Evolutionary conservation across 2,113 vertebrate species (phyloP).

Genomic region (Dinomys branickii): DNA sequence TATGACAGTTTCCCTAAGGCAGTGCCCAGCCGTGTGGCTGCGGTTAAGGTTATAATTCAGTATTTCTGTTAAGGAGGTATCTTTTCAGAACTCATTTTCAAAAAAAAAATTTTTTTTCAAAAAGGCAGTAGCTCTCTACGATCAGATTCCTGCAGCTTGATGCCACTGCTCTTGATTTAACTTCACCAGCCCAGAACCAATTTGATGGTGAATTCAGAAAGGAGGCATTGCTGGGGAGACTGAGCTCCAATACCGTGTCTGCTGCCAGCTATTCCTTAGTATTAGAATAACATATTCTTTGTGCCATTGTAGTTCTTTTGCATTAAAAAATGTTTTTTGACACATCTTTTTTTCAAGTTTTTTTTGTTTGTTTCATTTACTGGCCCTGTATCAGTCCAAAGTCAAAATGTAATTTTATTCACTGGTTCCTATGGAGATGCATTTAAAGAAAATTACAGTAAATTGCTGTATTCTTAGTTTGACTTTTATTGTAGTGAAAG

Average conservation of each 20-base stretch:
- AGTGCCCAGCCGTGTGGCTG: slow-evolving; percentile 28
- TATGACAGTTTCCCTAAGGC: slow-evolving; percentile 46
- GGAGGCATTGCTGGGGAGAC: slow-evolving; percentile 12
- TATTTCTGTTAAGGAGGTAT: slow-evolving; percentile 49
- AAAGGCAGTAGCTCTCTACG: slow-evolving; percentile 12
- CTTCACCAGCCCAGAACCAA: neutral
- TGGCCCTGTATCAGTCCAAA: slow-evolving; percentile 37
- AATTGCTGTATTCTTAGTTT: slow-evolving; percentile 52
- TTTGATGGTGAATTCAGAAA: slow-evolving; percentile 41
- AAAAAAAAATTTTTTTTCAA: slow-evolving; percentile 41
- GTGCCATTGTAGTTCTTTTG: neutral
- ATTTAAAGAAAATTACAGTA: slow-evolving; percentile 59
- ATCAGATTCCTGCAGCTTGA: slow-evolving; percentile 18
- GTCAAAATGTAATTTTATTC: slow-evolving; percentile 53
- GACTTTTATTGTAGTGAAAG: slow-evolving; percentile 51
- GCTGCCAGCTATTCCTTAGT: slow-evolving; percentile 38
- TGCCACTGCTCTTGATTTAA: slow-evolving; percentile 37
- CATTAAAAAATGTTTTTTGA: slow-evolving; percentile 24
- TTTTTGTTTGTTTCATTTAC: slow-evolving; percentile 51
- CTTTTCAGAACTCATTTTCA: slow-evolving; percentile 57
- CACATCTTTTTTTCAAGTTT: neutral
- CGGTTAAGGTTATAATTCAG: slow-evolving; percentile 59
- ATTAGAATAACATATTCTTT: slow-evolving; percentile 6
- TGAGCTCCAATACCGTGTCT: neutral
- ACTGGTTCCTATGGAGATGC: slow-evolving; percentile 46